phyloP scores from a whole-genome alignment of 2,888 invertebrate genomes.

The Stegophylla sp. region DNA sequence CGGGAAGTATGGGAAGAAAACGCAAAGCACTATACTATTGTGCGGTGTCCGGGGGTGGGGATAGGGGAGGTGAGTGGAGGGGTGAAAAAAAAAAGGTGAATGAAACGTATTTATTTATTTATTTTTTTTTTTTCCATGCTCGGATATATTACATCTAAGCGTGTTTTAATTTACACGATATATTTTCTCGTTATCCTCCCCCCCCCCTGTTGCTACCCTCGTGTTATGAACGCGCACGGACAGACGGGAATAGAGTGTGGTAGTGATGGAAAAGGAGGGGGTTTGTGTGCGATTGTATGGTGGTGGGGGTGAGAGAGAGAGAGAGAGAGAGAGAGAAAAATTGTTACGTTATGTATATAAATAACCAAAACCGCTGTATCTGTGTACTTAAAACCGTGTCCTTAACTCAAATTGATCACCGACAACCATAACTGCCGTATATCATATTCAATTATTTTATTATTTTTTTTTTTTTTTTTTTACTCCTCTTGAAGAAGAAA shows the following conservation, averaged over 20 bases:
- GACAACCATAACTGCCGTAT: conserved; percentile 36
- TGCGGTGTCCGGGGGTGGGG: too few relatives aligned
- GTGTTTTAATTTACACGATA: conserved; percentile 35
- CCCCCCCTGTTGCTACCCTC: background rate
- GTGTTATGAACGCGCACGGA: background rate
- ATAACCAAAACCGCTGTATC: conserved; percentile 44
- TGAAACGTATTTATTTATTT: background rate
- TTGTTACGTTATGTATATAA: background rate
- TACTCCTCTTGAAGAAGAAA: background rate
- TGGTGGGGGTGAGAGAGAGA: background rate
- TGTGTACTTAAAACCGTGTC: conserved; percentile 29
- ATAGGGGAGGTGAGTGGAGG: too few relatives aligned
- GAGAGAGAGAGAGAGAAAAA: background rate
- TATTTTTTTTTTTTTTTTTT: conserved; percentile 6
- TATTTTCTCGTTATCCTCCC: background rate
- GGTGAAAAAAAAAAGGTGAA: background rate
- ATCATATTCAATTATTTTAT: conserved; percentile 48
- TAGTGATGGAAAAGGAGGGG: background rate
- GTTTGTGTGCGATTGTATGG: background rate
- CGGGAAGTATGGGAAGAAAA: background rate
- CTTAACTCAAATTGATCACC: conserved; percentile 46
- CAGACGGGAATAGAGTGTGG: background rate
- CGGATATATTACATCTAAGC: too few relatives aligned
- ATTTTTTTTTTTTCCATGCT: background rate
- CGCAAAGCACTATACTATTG: too few relatives aligned